Evolutionary conservation across 2,113 vertebrate species (phyloP).

Genomic region (Cebidichthys violaceus): DNA sequence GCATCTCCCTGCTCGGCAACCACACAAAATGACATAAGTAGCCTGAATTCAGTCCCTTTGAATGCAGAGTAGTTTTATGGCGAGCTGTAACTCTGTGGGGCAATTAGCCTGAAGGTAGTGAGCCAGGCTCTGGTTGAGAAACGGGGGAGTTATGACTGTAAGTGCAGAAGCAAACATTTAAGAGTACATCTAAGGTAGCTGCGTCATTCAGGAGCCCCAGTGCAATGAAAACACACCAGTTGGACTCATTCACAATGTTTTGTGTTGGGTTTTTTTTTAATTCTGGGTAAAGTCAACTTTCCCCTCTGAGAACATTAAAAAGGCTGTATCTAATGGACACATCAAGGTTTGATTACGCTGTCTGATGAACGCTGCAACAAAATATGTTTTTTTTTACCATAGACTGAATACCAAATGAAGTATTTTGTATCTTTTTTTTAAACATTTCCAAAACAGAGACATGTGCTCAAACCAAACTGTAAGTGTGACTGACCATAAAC

Average conservation of each 20-base stretch:
- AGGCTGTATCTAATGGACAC: constrained; percentile 1
- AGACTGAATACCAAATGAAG: too few relatives aligned
- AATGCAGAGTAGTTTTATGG: constrained; percentile 38
- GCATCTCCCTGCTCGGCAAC: not conserved
- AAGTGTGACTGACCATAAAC: not conserved
- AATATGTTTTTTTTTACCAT: not conserved
- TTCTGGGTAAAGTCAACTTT: not conserved
- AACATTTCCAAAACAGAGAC: too few relatives aligned
- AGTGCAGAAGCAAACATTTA: constrained; percentile 52
- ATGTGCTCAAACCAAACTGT: not conserved
- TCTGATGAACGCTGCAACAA: not conserved
- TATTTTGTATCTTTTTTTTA: too few relatives aligned
- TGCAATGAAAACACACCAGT: constrained; percentile 12
- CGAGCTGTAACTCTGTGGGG: constrained; percentile 35
- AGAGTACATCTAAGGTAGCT: constrained; percentile 35
- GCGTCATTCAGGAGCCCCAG: constrained; percentile 7
- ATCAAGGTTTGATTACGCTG: not conserved
- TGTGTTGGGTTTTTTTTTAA: constrained; percentile 7
- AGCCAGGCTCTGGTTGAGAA: constrained; percentile 39
- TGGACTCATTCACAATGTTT: constrained; percentile 8
- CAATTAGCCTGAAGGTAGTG: constrained; percentile 49
- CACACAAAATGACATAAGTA: constrained; percentile 10
- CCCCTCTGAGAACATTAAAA: constrained; percentile 10
- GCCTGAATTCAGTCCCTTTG: not conserved
- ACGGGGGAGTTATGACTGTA: constrained; percentile 41